Evolutionary conservation across 37 sponge, comb jelly and placozoan genomes (phyloP).

Genomic region (Hexactinellida sp.): DNA sequence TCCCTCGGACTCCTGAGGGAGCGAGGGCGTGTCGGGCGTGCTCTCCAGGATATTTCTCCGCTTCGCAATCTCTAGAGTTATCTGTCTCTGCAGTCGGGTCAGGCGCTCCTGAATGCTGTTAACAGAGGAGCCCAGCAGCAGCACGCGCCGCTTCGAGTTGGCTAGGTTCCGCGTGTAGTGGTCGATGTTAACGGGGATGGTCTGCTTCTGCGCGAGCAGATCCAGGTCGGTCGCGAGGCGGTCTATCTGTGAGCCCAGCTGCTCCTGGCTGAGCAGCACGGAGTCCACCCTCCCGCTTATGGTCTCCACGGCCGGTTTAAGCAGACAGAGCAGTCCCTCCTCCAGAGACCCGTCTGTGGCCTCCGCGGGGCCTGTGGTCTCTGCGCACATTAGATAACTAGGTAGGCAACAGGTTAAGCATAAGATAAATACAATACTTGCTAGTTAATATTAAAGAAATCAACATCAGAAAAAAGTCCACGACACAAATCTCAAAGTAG

Average conservation of each 20-base stretch:
- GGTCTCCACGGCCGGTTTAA: background rate
- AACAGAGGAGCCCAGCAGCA: background rate
- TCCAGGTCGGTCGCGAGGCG: background rate
- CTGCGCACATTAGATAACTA: background rate
- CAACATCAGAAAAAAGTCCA: too few species aligned
- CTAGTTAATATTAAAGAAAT: background rate
- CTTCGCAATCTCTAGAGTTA: background rate
- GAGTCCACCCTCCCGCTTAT: background rate
- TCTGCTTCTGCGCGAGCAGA: background rate
- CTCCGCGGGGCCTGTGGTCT: background rate
- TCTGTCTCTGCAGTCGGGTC: background rate
- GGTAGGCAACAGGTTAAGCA: background rate
- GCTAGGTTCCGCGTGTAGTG: constrained; percentile 4
- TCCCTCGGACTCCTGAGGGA: background rate
- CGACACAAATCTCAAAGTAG: too few species aligned
- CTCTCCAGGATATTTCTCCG: background rate
- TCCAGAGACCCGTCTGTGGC: background rate
- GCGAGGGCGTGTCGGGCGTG: background rate
- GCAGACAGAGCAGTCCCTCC: background rate
- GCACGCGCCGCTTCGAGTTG: background rate
- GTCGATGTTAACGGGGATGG: background rate
- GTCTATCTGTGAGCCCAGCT: background rate
- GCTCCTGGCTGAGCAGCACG: background rate
- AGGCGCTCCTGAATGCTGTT: background rate
- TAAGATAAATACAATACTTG: background rate